These are phyloP conservation scores for Tricholauxania praeusta DNA, from an alignment of 2,888 invertebrate genomes.

Conservation along the genomic window DNA sequence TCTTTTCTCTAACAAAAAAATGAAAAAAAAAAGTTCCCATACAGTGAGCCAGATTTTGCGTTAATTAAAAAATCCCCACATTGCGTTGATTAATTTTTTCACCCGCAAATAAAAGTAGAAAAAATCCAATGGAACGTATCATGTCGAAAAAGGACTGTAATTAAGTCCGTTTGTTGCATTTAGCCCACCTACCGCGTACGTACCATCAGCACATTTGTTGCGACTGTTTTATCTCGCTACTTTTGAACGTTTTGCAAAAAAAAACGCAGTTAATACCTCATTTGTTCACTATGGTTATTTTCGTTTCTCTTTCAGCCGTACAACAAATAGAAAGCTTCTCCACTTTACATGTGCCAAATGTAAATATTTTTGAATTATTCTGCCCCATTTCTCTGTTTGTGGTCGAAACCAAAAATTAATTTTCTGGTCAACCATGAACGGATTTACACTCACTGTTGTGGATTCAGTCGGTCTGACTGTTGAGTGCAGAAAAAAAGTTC, in stretches of 20 bases:
- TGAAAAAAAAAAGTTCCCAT: too few relatives aligned
- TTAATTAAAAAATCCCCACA: conserved; percentile 3
- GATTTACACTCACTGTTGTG: neutral
- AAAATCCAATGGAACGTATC: neutral
- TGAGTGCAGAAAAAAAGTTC: too few relatives aligned
- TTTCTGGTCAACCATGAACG: conserved; percentile 22
- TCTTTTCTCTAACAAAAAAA: too few relatives aligned
- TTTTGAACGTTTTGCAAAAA: too few relatives aligned
- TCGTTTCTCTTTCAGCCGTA: neutral
- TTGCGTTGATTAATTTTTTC: conserved; percentile 3
- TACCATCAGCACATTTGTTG: neutral
- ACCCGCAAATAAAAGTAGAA: neutral
- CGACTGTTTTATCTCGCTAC: too few relatives aligned
- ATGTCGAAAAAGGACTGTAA: neutral
- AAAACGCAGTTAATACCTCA: neutral
- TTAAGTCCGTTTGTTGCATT: conserved; percentile 9
- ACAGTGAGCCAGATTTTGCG: neutral
- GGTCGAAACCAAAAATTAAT: conserved; percentile 22
- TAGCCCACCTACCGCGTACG: neutral
- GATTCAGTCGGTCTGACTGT: too few relatives aligned
- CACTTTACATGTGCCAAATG: conserved; percentile 7
- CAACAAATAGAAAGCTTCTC: conserved; percentile 3
- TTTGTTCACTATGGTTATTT: conserved; percentile 14
- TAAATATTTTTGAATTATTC: neutral
- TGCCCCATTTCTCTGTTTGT: conserved; percentile 14